These are phyloP conservation scores for Aspidiotus rigidus DNA, from an alignment of 2,888 invertebrate genomes.

Conservation along the genomic window DNA sequence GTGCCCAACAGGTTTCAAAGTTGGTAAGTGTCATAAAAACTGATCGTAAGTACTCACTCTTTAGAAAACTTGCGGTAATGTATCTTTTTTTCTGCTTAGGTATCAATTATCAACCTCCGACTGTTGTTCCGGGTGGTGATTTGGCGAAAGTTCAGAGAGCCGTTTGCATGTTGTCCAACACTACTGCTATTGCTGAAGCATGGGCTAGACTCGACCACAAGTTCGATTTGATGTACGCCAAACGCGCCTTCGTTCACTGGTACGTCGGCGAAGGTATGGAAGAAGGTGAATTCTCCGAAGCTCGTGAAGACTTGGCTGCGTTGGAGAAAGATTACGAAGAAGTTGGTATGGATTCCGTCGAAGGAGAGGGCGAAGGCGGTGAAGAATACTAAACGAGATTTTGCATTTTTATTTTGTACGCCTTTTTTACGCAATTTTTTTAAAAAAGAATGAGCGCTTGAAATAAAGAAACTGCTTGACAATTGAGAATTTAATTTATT, in stretches of 20 bases:
- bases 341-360: conserved; percentile 55
- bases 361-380: conserved; percentile 56
- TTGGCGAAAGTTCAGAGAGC: conserved; percentile 54
- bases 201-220: conserved; percentile 60
- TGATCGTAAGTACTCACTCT: neutral
- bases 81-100: conserved; percentile 38
- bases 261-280: conserved; percentile 74
- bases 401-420: neutral
- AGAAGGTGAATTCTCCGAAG: conserved; percentile 70
- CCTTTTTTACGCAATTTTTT: too few relatives aligned
- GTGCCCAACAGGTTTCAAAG: conserved; percentile 67
- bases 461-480: too few relatives aligned
- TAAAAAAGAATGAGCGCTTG: too few relatives aligned
- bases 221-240: conserved; percentile 60
- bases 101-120: conserved; percentile 49
- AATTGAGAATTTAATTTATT: too few relatives aligned
- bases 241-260: conserved; percentile 63
- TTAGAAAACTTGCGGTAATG: conserved; percentile 21
- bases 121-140: conserved; percentile 48
- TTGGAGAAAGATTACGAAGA: conserved; percentile 65
- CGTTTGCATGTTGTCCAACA: conserved; percentile 60
- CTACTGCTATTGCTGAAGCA: conserved; percentile 58
- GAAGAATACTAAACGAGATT: conserved; percentile 42
- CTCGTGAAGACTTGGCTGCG: conserved; percentile 65
- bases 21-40: conserved; percentile 36